These are phyloP conservation scores for Fringilla coelebs DNA, from an alignment of 2,797 vertebrate species.

Conservation along the genomic window DNA sequence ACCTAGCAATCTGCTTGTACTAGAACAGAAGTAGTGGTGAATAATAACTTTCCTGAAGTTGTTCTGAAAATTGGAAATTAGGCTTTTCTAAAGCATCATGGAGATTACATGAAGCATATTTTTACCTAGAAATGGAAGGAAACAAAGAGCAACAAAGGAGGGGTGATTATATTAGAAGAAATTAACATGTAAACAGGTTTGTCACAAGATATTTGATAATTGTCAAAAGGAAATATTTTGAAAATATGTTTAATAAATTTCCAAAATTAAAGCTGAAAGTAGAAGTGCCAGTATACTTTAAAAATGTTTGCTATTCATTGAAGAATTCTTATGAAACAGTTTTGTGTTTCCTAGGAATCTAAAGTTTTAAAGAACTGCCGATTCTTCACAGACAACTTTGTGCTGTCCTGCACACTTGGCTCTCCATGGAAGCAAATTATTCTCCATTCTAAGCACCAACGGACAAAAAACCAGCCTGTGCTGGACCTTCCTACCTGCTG, in stretches of 20 bases:
- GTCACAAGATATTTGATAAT: neutral
- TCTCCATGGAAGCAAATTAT: neutral
- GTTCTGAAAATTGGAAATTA: neutral
- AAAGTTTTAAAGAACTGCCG: neutral
- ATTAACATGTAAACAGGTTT: neutral
- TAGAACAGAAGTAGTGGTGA: neutral
- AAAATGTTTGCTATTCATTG: neutral
- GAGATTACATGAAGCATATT: neutral
- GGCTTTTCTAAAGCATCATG: neutral
- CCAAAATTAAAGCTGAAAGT: neutral
- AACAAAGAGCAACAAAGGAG: neutral
- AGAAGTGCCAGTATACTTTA: neutral
- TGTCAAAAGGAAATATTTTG: neutral
- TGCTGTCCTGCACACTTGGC: neutral
- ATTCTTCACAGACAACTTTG: slow-evolving; percentile 4
- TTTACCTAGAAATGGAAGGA: neutral
- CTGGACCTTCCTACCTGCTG: neutral
- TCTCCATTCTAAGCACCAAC: neutral
- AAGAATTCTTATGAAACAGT: slow-evolving; percentile 1
- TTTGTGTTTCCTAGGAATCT: slow-evolving; percentile 47
- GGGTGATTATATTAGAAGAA: neutral
- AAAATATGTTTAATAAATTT: neutral
- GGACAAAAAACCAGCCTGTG: neutral
- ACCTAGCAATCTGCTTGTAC: neutral
- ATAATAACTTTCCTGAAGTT: neutral